Evolutionary conservation across 2,113 vertebrate species (phyloP).

Genomic region (Xyliphius kryptos): DNA sequence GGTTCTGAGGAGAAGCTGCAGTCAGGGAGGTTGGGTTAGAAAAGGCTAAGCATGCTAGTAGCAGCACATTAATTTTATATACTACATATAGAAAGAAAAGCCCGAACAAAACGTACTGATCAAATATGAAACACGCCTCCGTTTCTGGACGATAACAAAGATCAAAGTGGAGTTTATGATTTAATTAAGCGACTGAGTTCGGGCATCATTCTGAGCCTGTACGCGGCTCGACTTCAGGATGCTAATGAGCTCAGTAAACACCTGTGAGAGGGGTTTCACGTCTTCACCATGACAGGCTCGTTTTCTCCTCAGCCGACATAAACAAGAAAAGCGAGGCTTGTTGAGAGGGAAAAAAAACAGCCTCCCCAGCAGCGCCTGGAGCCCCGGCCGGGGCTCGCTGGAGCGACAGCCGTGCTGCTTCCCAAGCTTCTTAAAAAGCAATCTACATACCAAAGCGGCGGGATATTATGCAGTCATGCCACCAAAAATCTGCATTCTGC

Average conservation of each 20-base stretch:
- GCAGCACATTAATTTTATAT: slow-evolving; percentile 11
- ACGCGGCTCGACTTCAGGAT: slow-evolving; percentile 15
- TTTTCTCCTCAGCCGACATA: slow-evolving; percentile 27
- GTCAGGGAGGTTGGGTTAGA: not conserved
- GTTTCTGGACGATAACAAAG: not conserved
- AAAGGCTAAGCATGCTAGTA: not conserved
- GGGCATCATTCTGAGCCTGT: not conserved
- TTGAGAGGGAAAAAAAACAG: not conserved
- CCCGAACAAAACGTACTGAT: not conserved
- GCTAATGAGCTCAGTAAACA: slow-evolving; percentile 29
- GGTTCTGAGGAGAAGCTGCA: slow-evolving; percentile 4
- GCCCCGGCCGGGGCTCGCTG: not conserved
- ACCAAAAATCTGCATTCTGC: not conserved
- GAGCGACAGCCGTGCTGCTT: not conserved
- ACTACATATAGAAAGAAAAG: not conserved
- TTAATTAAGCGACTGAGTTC: not conserved
- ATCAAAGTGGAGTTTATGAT: not conserved
- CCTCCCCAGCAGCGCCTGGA: not conserved
- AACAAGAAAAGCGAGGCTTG: not conserved
- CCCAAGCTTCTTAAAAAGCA: slow-evolving; percentile 22
- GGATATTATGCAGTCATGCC: slow-evolving; percentile 30
- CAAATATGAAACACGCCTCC: slow-evolving; percentile 1
- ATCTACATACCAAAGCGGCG: slow-evolving; percentile 29
- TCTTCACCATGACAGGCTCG: slow-evolving; percentile 25
- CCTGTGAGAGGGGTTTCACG: slow-evolving; percentile 27